phyloP scores from a whole-genome alignment of 2,797 vertebrate genomes.

The Helicolenus hilgendorfi region DNA sequence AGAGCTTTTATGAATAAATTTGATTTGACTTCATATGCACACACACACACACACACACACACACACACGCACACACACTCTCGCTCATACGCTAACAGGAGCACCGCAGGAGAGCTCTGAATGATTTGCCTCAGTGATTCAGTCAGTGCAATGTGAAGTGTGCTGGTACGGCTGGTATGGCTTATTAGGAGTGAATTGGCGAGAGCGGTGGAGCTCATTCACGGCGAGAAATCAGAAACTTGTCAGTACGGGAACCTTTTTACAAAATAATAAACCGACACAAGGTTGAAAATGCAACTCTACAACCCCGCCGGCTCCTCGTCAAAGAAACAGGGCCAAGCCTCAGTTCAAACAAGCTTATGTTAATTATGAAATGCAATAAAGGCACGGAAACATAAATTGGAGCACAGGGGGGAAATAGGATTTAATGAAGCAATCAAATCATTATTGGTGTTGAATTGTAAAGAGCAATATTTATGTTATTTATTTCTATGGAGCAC shows the following conservation, averaged over 20 bases:
- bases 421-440: constrained; percentile 61
- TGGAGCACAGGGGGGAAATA: constrained; percentile 19
- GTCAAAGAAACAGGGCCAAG: constrained; percentile 21
- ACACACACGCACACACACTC: constrained; percentile 7
- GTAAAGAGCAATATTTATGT: constrained; percentile 14
- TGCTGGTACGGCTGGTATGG: constrained; percentile 48
- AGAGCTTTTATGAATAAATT: constrained; percentile 70
- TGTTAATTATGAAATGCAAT: constrained; percentile 42
- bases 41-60: background rate
- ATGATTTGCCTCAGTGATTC: constrained; percentile 78
- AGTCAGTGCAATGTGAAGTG: constrained; percentile 63
- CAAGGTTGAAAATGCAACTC: constrained; percentile 26
- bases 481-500: constrained; percentile 12
- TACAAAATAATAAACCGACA: constrained; percentile 47
- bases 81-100: constrained; percentile 44
- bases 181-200: constrained; percentile 46
- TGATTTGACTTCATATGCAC: constrained; percentile 58
- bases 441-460: constrained; percentile 40
- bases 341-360: constrained; percentile 29
- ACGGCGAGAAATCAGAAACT: constrained; percentile 39
- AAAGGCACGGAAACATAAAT: constrained; percentile 11
- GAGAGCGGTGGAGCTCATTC: constrained; percentile 48
- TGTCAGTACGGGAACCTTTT: constrained; percentile 16
- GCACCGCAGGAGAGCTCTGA: constrained; percentile 72
- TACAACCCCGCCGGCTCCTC: background rate